Base-by-base conservation (phyloP, 2,888 invertebrate genomes). In the Microplitis manilae region DNA sequence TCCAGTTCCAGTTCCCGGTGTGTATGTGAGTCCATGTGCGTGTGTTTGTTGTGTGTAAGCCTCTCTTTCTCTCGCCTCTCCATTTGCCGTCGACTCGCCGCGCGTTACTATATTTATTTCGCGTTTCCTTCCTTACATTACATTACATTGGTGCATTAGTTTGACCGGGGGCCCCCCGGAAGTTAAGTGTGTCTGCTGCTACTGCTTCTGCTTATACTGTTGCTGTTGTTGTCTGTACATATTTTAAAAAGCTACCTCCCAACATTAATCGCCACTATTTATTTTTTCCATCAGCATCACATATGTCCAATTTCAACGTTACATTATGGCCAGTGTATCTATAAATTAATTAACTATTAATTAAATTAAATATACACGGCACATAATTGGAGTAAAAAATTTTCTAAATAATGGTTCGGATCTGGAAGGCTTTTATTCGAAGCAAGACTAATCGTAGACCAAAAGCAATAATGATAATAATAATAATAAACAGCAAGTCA, bases 41-140 rank as follows among this genome's bases (percentile, higher is more conserved):
- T 9, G 76, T 76, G 75, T 73, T 65, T 68, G 68, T 77, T 73
- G 68, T 68, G 68, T 77, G 50, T 70, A 73, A 61, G 65, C 71
- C 75, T 73, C 61, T 77, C 74, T 60, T 68, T 41, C 76, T 17
- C 64, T 50, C 61, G 8, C 69, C 68, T 17, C 59, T 72, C 60
- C 50, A 61, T 67, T 68, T 50, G 60, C 69, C 40, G 67, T 68
- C 70, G 64, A 78, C 79, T 69, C 76, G 40, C 76, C 76, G 61
- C 68, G 79, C 85, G 86, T 85, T 85, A 86, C 86, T 87, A 87
- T 89, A 89, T 90, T 90, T 89, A 89, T 90, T 90, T 89, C 88
- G 86, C 89, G 86, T 90, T 90, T 90, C 89, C 90, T 90, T 89
- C 90, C 90, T 89, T 79, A 76, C 77, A 81, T 74, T 78, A 73